phyloP scores from a whole-genome alignment of 2,888 invertebrate species.

The Lasioglossum figueresi region DNA sequence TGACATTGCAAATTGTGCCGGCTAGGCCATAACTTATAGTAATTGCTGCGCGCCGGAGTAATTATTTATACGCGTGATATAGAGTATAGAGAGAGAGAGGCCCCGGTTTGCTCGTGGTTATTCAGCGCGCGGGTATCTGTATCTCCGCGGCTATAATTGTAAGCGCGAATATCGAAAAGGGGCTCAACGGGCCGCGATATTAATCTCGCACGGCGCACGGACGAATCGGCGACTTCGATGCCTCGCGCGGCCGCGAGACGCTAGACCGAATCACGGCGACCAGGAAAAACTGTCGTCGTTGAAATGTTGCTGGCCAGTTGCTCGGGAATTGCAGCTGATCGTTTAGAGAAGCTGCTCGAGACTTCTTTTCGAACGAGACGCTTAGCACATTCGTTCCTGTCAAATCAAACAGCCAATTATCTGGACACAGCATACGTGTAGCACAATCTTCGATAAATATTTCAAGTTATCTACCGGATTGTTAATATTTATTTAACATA shows the following conservation, averaged over 20 bases:
- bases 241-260: constrained; percentile 58
- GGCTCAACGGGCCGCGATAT: constrained; percentile 52
- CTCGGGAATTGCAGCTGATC: not conserved
- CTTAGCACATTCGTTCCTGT: no score
- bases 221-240: constrained; percentile 73
- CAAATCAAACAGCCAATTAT: no score
- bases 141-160: constrained; percentile 47
- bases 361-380: not conserved
- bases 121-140: constrained; percentile 43
- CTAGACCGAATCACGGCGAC: not conserved
- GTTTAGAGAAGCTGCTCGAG: not conserved
- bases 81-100: constrained; percentile 73
- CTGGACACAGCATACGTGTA: no score
- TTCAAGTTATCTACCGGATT: no score
- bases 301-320: not conserved
- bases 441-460: not conserved
- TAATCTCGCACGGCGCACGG: constrained; percentile 62
- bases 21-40: constrained; percentile 84
- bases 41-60: constrained; percentile 83
- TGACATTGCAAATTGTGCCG: constrained; percentile 84
- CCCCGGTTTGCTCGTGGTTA: constrained; percentile 48
- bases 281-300: not conserved
- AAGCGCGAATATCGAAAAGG: constrained; percentile 63
- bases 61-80: constrained; percentile 84
- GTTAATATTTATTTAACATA: no score